Base-by-base conservation (phyloP, 35 echinoderm and acorn worm species). In the Patiria miniata region DNA sequence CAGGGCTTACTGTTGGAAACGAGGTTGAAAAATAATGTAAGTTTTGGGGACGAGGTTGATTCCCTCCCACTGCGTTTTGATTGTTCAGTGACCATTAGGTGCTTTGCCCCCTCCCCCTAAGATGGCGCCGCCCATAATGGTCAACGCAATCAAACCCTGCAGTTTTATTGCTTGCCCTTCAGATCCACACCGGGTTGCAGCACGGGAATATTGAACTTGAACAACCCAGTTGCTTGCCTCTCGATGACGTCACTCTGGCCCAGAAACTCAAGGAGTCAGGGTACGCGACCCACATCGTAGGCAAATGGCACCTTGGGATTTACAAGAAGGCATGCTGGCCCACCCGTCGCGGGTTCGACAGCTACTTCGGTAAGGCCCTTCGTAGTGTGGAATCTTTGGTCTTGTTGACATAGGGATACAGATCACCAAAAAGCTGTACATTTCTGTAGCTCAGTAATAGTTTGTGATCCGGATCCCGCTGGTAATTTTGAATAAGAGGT, bases 281-380 rank as follows among this genome's bases (percentile, higher is more conserved):
- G 2, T 91, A 91, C 68, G 44, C 82, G 1, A 91, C 89, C 14
- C 89, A 91, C 37, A 21, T 86, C 29, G 83, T 91, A 23, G 89
- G 89, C 18, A 91, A 91, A 60, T 91, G 89, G 89, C 89, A 91
- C 44, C 51, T 91, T 39, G 89, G 89, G 4, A 42, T 80, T 44
- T 91, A 86, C 73, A 91, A 77, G 83, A 86, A 79, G 56, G 82
- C 77, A 36, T 91, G 89, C 81, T 76, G 85, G 37, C 89, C 89
- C 5, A 83, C 77, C 18, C 85, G 79, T 36, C 85, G 89, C 16
- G 89, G 89, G 21, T 91, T 91, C 61, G 89, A 91, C 19, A 86
- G 82, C 40, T 86, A 60, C 54, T 91, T 91, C 68, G 89, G 88
- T 90, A 78, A 33, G 88, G 47, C 37, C 12, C 42, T 47, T 47